Conservation (phyloP, 2,113 vertebrate genomes). For the Lathamus discolor region DNA sequence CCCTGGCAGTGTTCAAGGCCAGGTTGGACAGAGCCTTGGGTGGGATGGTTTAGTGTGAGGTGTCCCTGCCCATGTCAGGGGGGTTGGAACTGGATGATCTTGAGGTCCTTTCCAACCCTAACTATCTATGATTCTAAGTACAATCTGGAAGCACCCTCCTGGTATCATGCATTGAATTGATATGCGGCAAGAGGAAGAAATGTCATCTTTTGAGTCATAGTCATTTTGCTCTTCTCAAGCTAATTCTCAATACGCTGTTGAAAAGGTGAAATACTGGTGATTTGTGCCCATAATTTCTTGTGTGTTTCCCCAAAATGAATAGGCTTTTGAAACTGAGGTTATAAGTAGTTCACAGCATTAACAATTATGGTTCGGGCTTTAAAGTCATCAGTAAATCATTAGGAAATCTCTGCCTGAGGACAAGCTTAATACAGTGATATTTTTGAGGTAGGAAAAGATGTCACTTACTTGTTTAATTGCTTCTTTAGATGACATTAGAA, state of each 20-base stretch:
- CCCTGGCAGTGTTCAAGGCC: too few relatives aligned
- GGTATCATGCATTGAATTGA: background rate
- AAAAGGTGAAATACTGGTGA: background rate
- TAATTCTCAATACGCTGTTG: background rate
- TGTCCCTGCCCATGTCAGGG: too few relatives aligned
- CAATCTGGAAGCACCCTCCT: background rate
- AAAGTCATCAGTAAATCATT: conserved; percentile 7
- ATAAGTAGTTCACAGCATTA: background rate
- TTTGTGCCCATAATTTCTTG: background rate
- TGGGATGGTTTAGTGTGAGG: too few relatives aligned
- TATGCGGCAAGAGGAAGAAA: background rate
- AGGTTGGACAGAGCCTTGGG: too few relatives aligned
- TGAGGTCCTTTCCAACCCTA: too few relatives aligned
- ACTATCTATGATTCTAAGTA: too few relatives aligned
- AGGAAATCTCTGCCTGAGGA: background rate
- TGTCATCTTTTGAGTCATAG: background rate
- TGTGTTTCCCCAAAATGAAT: background rate
- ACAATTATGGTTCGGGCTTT: background rate
- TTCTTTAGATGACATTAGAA: conserved; percentile 8
- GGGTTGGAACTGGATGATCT: too few relatives aligned
- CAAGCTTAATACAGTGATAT: background rate
- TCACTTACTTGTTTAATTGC: background rate
- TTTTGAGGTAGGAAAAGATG: background rate
- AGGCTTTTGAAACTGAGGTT: conserved; percentile 6
- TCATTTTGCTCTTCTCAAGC: background rate